Conservation (phyloP, 2,888 invertebrate genomes). For the Troglohyphantes excavatus region DNA sequence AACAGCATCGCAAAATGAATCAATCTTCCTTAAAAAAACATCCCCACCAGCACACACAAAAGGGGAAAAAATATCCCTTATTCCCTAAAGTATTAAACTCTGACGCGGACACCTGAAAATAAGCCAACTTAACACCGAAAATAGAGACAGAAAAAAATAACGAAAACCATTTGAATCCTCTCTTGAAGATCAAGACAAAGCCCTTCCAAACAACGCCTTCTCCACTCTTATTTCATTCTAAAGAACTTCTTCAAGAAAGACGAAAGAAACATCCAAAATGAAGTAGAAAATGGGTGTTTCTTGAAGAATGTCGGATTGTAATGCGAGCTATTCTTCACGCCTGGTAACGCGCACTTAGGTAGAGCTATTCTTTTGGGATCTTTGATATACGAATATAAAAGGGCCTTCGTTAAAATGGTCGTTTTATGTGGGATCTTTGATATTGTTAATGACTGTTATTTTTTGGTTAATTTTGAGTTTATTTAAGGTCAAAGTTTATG, state of each 20-base stretch:
- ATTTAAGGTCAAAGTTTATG: too few relatives aligned
- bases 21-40: too few relatives aligned
- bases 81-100: background rate
- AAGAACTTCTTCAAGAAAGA: background rate
- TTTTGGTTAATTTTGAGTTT: too few relatives aligned
- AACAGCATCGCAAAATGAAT: too few relatives aligned
- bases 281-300: background rate
- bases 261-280: background rate
- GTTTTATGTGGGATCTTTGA: too few relatives aligned
- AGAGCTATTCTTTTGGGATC: background rate
- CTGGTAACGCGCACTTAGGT: background rate
- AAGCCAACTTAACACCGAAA: background rate
- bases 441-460: too few relatives aligned
- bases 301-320: background rate
- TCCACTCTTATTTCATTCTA: background rate
- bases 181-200: background rate
- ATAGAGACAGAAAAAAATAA: background rate
- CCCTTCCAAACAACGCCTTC: constrained; percentile 1
- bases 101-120: background rate
- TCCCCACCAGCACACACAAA: too few relatives aligned
- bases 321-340: background rate
- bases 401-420: background rate
- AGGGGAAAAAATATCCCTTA: too few relatives aligned
- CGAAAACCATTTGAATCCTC: background rate
- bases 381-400: too few relatives aligned